Evolutionary conservation across 2,888 invertebrate genomes (phyloP).

Genomic region (Myopa testacea): DNA sequence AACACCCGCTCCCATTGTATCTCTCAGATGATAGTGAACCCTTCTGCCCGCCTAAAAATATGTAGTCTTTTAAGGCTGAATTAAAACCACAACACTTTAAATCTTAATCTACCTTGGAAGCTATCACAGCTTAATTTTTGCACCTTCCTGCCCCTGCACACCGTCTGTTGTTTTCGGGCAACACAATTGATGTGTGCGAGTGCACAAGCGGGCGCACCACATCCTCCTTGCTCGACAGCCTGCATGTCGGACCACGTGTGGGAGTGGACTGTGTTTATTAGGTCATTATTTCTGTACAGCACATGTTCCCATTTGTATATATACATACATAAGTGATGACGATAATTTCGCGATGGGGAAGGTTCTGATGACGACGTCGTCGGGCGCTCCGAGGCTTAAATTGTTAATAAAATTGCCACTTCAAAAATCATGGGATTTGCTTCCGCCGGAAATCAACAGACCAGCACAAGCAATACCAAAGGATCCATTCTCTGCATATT

Average conservation of each 20-base stretch:
- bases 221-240: not conserved
- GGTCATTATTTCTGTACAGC: no score
- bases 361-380: not conserved
- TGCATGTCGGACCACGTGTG: not conserved
- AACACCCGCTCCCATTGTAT: no score
- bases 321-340: not conserved
- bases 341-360: conserved; percentile 2
- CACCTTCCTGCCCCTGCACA: no score
- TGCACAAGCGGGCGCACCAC: not conserved
- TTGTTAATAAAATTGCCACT: conserved; percentile 29
- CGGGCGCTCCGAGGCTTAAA: conserved; percentile 11
- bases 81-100: no score
- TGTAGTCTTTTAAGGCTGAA: no score
- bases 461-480: not conserved
- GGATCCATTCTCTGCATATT: no score
- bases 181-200: not conserved
- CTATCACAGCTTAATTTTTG: no score
- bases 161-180: not conserved
- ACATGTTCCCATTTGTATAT: no score
- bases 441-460: conserved; percentile 13
- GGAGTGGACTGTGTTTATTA: not conserved
- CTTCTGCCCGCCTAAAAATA: no score
- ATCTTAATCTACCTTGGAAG: no score
- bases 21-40: no score
- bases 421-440: not conserved